These are phyloP conservation scores for Eudasyphora cyanicolor DNA, from an alignment of 2,888 invertebrate species.

Conservation along the genomic window DNA sequence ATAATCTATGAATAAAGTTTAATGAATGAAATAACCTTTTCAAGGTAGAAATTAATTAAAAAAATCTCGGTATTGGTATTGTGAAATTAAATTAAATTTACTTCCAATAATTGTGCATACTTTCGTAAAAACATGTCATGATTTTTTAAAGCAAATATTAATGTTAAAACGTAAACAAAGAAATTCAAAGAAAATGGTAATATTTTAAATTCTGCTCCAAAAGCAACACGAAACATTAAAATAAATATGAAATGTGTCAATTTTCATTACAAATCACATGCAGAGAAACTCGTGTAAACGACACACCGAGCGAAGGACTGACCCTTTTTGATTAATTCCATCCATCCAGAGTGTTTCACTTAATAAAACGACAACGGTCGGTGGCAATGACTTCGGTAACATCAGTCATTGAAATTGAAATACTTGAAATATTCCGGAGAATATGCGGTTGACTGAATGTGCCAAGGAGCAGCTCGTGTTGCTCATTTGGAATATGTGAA, in stretches of 20 bases:
- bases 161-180: neutral
- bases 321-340: neutral
- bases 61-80: no score
- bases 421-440: neutral
- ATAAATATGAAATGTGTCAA: neutral
- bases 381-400: neutral
- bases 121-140: no score
- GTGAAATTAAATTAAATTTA: no score
- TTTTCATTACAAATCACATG: neutral
- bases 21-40: no score
- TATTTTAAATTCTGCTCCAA: neutral
- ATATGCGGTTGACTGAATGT: neutral
- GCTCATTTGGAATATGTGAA: neutral
- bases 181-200: neutral
- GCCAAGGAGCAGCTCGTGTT: neutral
- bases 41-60: no score
- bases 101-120: no score
- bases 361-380: neutral
- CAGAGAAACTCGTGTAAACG: neutral
- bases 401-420: neutral
- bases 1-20: neutral
- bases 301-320: neutral
- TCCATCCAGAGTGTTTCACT: neutral
- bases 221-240: neutral
- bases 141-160: no score